Base-by-base conservation (phyloP, 2,888 invertebrate genomes). In the Drosophila eohydei region DNA sequence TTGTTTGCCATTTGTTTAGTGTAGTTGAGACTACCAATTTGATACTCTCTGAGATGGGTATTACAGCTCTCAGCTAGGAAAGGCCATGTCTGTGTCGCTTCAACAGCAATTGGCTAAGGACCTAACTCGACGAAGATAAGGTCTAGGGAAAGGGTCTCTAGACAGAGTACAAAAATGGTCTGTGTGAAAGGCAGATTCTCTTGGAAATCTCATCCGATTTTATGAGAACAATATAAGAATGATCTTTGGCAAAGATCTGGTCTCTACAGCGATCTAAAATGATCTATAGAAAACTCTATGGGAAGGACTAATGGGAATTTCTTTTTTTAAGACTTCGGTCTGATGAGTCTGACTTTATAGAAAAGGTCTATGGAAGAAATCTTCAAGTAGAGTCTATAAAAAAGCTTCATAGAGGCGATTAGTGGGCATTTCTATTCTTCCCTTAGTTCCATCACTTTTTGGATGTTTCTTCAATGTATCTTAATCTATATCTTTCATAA, bases 1-100 rank as follows among this genome's bases (percentile, higher is more conserved):
- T 55, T n/a, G 65, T 72, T 48, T 57, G 41, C 41, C 51, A 59
- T 67, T 74, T 54, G 58, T 41, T 68, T 58, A 32, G 34, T n/a
- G 65, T 64, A 50, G 50, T 40, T 41, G 44, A 46, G 32, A 9
- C 38, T 50, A 44, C 36, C 43, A 34, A 16, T 65, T 60, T 57
- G 0, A 5, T 55, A 16, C 54, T 48, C 59, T 52, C 26, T 3
- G 51, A 36, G 21, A 26, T 21, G 36, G 51, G 36, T 14, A 51
- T 14, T 36, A 21, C 51, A 14, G 34, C 6, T 4, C 7, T 34
- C 11, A 5, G 16, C 28, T 26, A 7, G 44, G 2, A 5, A 11
- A 11, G 11, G 11, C 0, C 3, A 41, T 9, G 3, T n/a, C 7
- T 7, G 7, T n/a, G 6, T 21, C 21, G 21, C 21, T 21, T 1